Evolutionary conservation across 2,113 vertebrate genomes (phyloP).

Genomic region (Lepus americanus): DNA sequence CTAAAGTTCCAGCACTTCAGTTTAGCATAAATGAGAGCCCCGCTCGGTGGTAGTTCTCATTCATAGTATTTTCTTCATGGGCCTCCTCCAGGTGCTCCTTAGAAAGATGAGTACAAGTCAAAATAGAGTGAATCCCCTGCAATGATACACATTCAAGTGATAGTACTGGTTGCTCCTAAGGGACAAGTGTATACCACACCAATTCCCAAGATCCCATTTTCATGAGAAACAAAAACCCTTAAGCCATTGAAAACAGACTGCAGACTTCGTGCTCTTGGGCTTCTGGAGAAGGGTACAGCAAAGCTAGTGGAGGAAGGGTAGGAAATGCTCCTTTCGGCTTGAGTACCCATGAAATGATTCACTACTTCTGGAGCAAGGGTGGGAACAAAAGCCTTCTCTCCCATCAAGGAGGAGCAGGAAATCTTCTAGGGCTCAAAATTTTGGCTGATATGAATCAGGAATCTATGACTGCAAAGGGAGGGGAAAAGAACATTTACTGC

Average conservation of each 20-base stretch:
- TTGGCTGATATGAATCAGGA: background rate
- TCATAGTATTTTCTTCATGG: background rate
- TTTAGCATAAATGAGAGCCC: background rate
- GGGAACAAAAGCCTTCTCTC: background rate
- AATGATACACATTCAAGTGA: background rate
- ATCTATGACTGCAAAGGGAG: background rate
- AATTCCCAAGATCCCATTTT: no score
- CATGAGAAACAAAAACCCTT: background rate
- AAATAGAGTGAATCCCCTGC: background rate
- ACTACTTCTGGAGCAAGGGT: background rate
- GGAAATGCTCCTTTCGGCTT: background rate
- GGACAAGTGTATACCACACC: background rate
- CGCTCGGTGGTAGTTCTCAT: background rate
- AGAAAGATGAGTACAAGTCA: background rate
- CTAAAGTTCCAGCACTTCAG: background rate
- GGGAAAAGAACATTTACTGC: background rate
- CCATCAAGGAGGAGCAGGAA: background rate
- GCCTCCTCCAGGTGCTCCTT: background rate
- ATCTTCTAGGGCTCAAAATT: background rate
- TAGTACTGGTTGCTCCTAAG: background rate
- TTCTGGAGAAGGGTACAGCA: background rate
- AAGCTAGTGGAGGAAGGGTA: background rate
- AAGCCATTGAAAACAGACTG: background rate
- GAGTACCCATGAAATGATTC: background rate
- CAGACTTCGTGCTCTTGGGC: background rate